Evolutionary conservation across 2,797 vertebrate genomes (phyloP), one percentile per base, ranked within the genome.

Genomic region (Danio jaintianensis): DNA sequence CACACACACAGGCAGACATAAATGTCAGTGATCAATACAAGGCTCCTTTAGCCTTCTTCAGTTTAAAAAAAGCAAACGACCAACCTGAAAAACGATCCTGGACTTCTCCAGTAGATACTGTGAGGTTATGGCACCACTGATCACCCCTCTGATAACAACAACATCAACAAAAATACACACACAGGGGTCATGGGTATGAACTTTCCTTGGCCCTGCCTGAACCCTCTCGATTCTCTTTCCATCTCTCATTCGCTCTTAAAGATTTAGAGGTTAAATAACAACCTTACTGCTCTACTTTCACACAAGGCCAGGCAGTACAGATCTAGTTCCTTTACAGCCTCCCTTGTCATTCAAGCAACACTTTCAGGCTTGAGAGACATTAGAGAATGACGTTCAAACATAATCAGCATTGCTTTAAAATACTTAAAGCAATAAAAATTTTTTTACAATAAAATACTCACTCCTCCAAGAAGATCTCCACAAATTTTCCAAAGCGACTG

Each of bases 41-140:
- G 9, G 58, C 40, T 55, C 16, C 40, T 42, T 72, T 64, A 72
- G 48, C 13, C 68, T 63, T 72, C 42, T 16, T 10, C 7, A 63
- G 48, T 22, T 78, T 48, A 72, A 43, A 22, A 53, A 42, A 38
- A 42, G 40, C 13, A 71, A 45, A 71, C 38, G 20, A n/a, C 78
- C 13, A 29, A 77, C 82, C 96, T 98, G 97, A 92, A 98, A 98
- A 91, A 98, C 96, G 78, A 98, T 96, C 6, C 97, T 95, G 82
- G 97, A 98, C 84, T 97, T 98, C 93, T 98, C 97, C 82, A 98
- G 93, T 87, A 98, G 95, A 91, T 98, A 98, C 93, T 98, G 97
- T 70, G 97, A 98, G 85, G 96, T 98, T 95, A 97, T 96, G 96
- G 97, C 97, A 96, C 97, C 97, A 12, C 95, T 96, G 47, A 75